phyloP scores from a whole-genome alignment of 2,113 vertebrate species.

The Ariopsis seemanni region DNA sequence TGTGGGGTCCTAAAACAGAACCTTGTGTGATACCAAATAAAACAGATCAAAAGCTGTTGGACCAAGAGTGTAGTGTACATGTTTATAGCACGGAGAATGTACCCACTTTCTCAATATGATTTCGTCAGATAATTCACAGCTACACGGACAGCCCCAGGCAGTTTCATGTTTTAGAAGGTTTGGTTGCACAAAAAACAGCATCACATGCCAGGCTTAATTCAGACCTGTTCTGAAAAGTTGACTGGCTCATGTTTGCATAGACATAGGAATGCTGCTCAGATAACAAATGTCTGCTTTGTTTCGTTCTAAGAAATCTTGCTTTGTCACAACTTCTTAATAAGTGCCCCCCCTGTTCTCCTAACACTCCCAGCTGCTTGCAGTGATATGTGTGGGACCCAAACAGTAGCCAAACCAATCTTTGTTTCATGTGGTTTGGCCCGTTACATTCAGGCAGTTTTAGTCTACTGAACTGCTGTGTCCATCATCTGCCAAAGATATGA shows the following conservation, averaged over 20 bases:
- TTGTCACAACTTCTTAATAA: constrained; percentile 55
- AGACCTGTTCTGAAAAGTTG: constrained; percentile 27
- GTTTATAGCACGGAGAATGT: constrained; percentile 12
- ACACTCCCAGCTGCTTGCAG: constrained; percentile 56
- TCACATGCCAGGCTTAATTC: constrained; percentile 34
- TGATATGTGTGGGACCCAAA: constrained; percentile 46
- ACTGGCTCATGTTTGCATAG: background rate
- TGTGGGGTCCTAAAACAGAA: background rate
- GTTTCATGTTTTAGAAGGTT: constrained; percentile 24
- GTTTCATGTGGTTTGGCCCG: constrained; percentile 57
- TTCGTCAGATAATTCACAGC: constrained; percentile 23
- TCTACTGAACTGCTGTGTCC: constrained; percentile 49
- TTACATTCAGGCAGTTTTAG: constrained; percentile 50
- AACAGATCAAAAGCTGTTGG: background rate
- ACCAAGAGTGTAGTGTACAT: background rate
- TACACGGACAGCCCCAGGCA: constrained; percentile 17
- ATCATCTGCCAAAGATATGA: constrained; percentile 53
- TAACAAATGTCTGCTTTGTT: constrained; percentile 54
- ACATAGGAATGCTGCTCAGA: constrained; percentile 19
- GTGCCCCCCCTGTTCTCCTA: constrained; percentile 50
- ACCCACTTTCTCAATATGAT: background rate
- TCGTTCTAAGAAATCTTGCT: constrained; percentile 49
- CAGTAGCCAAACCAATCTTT: constrained; percentile 46
- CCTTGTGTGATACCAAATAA: background rate
- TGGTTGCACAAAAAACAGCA: constrained; percentile 37